Conservation (phyloP, 2,113 vertebrate species). For the Malurus melanocephalus region DNA sequence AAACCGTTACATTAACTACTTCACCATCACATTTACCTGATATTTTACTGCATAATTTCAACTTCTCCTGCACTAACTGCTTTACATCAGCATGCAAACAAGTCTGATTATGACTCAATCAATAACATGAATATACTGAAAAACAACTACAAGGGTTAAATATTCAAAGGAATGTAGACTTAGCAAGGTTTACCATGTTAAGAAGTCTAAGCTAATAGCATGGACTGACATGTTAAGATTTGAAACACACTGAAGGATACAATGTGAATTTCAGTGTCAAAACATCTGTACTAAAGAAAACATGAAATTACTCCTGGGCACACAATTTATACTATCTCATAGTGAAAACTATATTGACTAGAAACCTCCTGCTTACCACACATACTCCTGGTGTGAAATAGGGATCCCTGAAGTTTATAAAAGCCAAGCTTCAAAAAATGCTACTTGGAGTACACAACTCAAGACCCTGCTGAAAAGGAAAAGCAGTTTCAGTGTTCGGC, state of each 20-base stretch:
- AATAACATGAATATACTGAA: conserved; percentile 61
- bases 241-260: neutral
- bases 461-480: neutral
- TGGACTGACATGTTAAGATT: neutral
- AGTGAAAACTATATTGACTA: neutral
- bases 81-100: conserved; percentile 73
- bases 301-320: neutral
- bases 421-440: neutral
- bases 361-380: neutral
- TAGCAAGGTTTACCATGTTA: conserved; percentile 19
- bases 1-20: conserved; percentile 48
- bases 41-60: conserved; percentile 47
- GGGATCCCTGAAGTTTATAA: conserved; percentile 39
- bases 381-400: conserved; percentile 15
- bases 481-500: neutral
- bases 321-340: neutral
- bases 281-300: neutral
- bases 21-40: conserved; percentile 61
- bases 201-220: conserved; percentile 53
- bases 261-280: neutral
- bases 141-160: conserved; percentile 67
- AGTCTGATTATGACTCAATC: conserved; percentile 55
- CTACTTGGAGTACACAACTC: neutral
- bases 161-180: conserved; percentile 58
- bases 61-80: conserved; percentile 47